phyloP scores from a whole-genome alignment of 2,888 invertebrate genomes.

The Prenolepis imparis region DNA sequence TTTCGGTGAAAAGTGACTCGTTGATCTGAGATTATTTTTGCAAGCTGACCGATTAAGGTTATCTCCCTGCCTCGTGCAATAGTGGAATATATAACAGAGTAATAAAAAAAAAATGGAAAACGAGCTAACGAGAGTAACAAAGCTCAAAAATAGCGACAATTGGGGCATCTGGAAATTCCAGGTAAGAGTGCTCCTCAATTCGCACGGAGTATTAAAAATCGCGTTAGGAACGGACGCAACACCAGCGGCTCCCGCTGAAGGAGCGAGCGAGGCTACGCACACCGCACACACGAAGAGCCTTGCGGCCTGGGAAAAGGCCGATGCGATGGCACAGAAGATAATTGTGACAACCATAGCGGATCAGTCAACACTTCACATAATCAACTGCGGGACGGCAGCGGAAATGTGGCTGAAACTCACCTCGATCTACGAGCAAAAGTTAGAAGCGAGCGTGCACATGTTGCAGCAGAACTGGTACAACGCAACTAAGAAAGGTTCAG shows the following conservation, averaged over 20 bases:
- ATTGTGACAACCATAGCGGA: slow-evolving; percentile 71
- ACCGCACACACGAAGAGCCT: neutral
- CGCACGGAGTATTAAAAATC: neutral
- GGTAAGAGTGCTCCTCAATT: slow-evolving; percentile 7
- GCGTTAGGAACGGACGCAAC: neutral
- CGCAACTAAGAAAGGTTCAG: slow-evolving; percentile 36
- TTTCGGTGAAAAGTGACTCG: too few relatives aligned
- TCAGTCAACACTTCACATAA: slow-evolving; percentile 68
- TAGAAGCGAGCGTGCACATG: slow-evolving; percentile 72
- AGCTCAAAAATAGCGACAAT: slow-evolving; percentile 61
- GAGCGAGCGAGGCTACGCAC: neutral
- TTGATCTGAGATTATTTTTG: too few relatives aligned
- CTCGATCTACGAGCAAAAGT: slow-evolving; percentile 76
- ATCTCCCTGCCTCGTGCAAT: slow-evolving; percentile 57
- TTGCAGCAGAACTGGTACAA: slow-evolving; percentile 69
- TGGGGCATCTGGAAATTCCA: slow-evolving; percentile 65
- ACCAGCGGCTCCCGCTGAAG: neutral
- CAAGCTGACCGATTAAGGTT: neutral
- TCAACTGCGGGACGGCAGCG: slow-evolving; percentile 74
- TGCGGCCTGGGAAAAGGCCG: slow-evolving; percentile 64
- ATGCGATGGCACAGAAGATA: slow-evolving; percentile 71
- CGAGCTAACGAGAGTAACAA: slow-evolving; percentile 54
- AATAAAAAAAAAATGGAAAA: slow-evolving; percentile 62
- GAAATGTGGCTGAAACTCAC: slow-evolving; percentile 78
- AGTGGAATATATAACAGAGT: slow-evolving; percentile 4